Evolutionary conservation across 2,113 vertebrate genomes (phyloP), one percentile per base, ranked within the genome.

Genomic region (Eonycteris spelaea): DNA sequence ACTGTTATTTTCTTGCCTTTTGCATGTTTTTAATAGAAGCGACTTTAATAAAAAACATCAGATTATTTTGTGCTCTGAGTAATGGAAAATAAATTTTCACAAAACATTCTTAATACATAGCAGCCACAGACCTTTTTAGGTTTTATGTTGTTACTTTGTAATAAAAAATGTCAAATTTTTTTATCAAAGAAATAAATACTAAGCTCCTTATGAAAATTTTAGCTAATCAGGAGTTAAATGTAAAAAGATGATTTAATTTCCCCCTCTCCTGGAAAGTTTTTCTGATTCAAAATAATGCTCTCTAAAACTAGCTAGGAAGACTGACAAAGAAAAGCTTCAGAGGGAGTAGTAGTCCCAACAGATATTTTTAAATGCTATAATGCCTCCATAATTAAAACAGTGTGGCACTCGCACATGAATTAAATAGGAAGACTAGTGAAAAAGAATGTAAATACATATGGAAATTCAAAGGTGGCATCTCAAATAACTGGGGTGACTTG

Each of bases 311-410:
- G 7, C 48, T 43, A 77, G 26, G 35, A 85, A 90, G 33, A 73
- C 11, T 90, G 11, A 71, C 51, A 88, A 77, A 63, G 91, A 91
- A 70, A 96, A 65, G 33, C 65, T 75, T 35, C 45, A 3, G 9
- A 57, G 16, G 24, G n/a, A 90, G 38, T 21, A 80, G 6, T 86
- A 11, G 33, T 68, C 74, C 33, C 88, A 91, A 53, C 22, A 75
- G 51, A 43, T 67, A 93, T 80, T 96, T 73, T 57, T n/a, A 93
- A 86, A 94, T 35, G 53, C 14, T 71, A 38, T 30, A 94, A 38
- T 35, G 10, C 3, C 22, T 91, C 35, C 67, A 86, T 38, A 82
- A 38, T 86, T 80, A 90, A 74, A 85, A 86, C 28, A 48, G 48
- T 48, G 48, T 48, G 48, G 48, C 48, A 48, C 48, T 48, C 48